Base-by-base conservation (phyloP, 2,888 invertebrate genomes). In the Macrosiphum euphorbiae region DNA sequence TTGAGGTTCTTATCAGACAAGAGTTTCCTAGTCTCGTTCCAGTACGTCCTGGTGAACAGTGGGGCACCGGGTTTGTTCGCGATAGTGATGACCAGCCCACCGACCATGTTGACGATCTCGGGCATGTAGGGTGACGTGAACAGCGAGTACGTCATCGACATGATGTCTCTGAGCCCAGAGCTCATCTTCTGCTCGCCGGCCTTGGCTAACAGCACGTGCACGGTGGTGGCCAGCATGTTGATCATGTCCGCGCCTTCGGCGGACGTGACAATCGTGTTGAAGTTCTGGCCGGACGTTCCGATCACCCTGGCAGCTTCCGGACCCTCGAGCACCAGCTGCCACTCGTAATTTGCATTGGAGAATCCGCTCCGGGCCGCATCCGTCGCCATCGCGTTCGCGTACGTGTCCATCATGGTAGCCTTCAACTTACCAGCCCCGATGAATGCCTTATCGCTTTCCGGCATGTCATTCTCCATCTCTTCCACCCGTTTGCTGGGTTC, bases 101-200 rank as follows among this genome's bases (percentile, higher is more conserved):
- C 85, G 5, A 28, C 7, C 28, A 35, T 13, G 26, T 50, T 47
- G 61, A 93, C 28, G 26, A 93, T 50, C 0, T 41, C 20, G 1
- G 93, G 89, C 85, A 85, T 78, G 1, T 47, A 3, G 7, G 88
- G 94, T 95, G 95, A 95, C 95, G 95, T 95, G 95, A 95, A 93
- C 44, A 90, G 26, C 10, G 28, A 28, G 85, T 84, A 91, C 84
- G 78, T 58, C 94, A 47, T 84, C 67, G 61, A 1, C 28, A 90
- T 1, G 55, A 89, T n/a, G 11, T 67, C 84, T 90, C 94, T 88
- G 50, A 94, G 92, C 85, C 94, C 91, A 87, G 93, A 78, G 50
- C 88, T 28, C 86, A 91, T n/a, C 88, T 92, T 94, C 58, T 94
- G 87, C 35, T 92, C n/a, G 5, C 85, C 89, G 47, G 47, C 41